Conservation (phyloP, 2,888 invertebrate genomes). For the Allophyes oxyacanthae region DNA sequence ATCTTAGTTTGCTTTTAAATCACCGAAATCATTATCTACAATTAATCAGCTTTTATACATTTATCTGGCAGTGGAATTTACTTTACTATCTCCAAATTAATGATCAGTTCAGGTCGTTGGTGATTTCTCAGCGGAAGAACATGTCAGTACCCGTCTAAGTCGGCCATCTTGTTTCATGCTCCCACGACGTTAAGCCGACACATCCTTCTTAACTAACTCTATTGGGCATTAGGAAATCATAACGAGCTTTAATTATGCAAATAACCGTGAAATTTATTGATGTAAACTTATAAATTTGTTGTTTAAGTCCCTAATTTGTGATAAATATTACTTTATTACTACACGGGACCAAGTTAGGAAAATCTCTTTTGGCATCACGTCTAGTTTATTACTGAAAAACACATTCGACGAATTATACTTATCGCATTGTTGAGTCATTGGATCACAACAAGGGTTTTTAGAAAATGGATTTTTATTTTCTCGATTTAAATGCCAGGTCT, state of each 20-base stretch:
- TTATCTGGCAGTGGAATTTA: slow-evolving; percentile 28
- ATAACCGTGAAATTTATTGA: slow-evolving; percentile 45
- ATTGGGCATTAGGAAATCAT: slow-evolving; percentile 44
- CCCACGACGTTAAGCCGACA: slow-evolving; percentile 58
- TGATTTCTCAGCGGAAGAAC: slow-evolving; percentile 47
- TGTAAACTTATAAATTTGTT: slow-evolving; percentile 37
- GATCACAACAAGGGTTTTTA: slow-evolving; percentile 26
- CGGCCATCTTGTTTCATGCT: slow-evolving; percentile 38
- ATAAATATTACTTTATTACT: slow-evolving; percentile 33
- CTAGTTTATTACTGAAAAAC: slow-evolving; percentile 4
- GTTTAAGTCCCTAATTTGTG: slow-evolving; percentile 38
- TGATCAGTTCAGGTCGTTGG: slow-evolving; percentile 28
- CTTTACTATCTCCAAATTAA: slow-evolving; percentile 39
- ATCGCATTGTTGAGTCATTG: slow-evolving; percentile 20
- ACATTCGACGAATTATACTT: slow-evolving; percentile 8
- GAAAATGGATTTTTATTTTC: slow-evolving; percentile 37
- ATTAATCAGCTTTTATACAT: slow-evolving; percentile 37
- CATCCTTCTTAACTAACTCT: slow-evolving; percentile 60
- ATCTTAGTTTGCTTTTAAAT: slow-evolving; percentile 10
- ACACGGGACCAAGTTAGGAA: slow-evolving; percentile 17
- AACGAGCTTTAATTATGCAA: slow-evolving; percentile 46
- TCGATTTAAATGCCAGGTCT: slow-evolving; percentile 39
- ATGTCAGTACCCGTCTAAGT: slow-evolving; percentile 39
- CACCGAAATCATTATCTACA: slow-evolving; percentile 14
- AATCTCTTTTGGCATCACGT: slow-evolving; percentile 10